phyloP scores from a whole-genome alignment of 2,797 vertebrate genomes.

The Alosa sapidissima region DNA sequence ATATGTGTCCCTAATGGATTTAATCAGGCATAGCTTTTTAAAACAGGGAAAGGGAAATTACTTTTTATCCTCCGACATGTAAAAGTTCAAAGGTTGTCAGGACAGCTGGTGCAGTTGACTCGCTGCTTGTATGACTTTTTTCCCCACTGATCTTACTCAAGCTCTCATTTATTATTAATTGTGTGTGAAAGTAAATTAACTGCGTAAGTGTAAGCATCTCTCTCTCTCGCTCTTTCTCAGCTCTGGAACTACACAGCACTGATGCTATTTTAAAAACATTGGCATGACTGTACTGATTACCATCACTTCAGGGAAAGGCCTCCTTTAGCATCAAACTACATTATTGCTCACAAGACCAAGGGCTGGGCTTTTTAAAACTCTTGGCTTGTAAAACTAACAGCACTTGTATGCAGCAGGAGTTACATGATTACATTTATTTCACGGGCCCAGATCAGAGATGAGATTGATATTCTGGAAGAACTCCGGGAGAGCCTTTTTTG shows the following conservation, averaged over 20 bases:
- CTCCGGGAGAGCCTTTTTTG: not conserved
- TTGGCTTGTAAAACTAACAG: not conserved
- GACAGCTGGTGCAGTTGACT: not conserved
- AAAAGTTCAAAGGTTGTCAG: not conserved
- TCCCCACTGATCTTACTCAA: not conserved
- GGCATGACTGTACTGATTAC: constrained; percentile 7
- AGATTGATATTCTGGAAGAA: not conserved
- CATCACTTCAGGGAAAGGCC: not conserved
- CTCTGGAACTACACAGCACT: not conserved
- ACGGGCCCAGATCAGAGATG: not conserved
- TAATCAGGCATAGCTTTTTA: not conserved
- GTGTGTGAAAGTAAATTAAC: constrained; percentile 14
- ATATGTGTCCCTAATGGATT: not conserved
- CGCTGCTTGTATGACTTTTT: not conserved
- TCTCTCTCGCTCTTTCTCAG: not conserved
- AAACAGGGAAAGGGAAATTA: not conserved
- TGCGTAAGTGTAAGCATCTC: not conserved
- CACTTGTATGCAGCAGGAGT: not conserved
- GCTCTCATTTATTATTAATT: constrained; percentile 15
- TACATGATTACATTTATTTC: not conserved
- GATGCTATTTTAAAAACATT: constrained; percentile 24
- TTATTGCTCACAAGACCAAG: not conserved
- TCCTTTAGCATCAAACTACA: not conserved
- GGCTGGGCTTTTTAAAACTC: not conserved
- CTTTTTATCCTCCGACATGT: not conserved